Conservation (phyloP, 1,140 invertebrate genomes). For the Drosophila saltans region DNA sequence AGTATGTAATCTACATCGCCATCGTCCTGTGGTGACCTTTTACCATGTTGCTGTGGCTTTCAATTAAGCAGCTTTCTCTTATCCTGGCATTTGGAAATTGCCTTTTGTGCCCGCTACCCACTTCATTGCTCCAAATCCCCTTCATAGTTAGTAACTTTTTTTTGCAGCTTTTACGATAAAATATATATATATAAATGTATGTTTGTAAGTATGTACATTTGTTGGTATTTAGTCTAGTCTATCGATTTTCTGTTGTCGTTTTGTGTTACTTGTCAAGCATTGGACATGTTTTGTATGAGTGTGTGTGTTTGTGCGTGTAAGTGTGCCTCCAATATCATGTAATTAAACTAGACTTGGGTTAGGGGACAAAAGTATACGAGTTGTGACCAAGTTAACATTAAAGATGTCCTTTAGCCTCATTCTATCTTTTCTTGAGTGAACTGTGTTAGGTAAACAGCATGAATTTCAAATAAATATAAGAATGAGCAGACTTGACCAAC, state of each 20-base stretch:
- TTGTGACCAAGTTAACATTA: constrained; percentile 18
- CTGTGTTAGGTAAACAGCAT: not conserved
- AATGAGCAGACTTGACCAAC: constrained; percentile 28
- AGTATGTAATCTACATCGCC: constrained; percentile 5
- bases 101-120: not conserved
- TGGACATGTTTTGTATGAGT: not conserved
- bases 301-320: not conserved
- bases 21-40: constrained; percentile 20
- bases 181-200: not conserved
- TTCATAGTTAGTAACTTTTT: constrained; percentile 9
- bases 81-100: constrained; percentile 10
- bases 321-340: constrained; percentile 33
- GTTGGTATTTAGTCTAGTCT: constrained; percentile 13
- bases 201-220: not conserved
- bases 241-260: constrained; percentile 31
- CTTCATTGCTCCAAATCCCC: constrained; percentile 38
- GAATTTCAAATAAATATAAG: not conserved
- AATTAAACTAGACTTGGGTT: constrained; percentile 49
- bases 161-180: constrained; percentile 4
- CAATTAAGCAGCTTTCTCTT: constrained; percentile 30
- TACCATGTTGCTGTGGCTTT: constrained; percentile 19
- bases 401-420: constrained; percentile 3
- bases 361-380: constrained; percentile 36
- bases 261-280: constrained; percentile 40
- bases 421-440: not conserved